Evolutionary conservation across 2,888 invertebrate species (phyloP).

Genomic region (Xiphydria camelus): DNA sequence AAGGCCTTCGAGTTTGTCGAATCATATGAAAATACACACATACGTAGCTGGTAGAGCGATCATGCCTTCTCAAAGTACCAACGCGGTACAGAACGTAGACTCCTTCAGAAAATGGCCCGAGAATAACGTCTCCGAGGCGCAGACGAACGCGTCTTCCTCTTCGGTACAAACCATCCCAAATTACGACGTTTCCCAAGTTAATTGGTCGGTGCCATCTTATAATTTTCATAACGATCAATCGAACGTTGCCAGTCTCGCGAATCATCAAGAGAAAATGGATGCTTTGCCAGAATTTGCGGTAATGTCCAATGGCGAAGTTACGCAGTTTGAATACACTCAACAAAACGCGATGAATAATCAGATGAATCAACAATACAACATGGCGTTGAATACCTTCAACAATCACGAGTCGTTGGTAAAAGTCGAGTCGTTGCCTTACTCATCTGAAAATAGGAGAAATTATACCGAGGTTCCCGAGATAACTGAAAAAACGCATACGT

Average conservation of each 20-base stretch:
- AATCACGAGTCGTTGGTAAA: slow-evolving; percentile 39
- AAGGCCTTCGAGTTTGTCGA: slow-evolving; percentile 59
- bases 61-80: slow-evolving; percentile 33
- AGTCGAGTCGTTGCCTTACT: slow-evolving; percentile 33
- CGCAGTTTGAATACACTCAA: slow-evolving; percentile 45
- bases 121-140: slow-evolving; percentile 29
- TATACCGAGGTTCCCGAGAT: slow-evolving; percentile 33
- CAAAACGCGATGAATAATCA: slow-evolving; percentile 31
- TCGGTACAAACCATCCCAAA: slow-evolving; percentile 36
- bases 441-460: slow-evolving; percentile 21
- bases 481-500: slow-evolving; percentile 46
- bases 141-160: slow-evolving; percentile 30
- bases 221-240: slow-evolving; percentile 39
- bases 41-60: slow-evolving; percentile 57
- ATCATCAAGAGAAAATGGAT: slow-evolving; percentile 39
- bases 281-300: slow-evolving; percentile 49
- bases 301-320: slow-evolving; percentile 48
- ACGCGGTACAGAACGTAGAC: slow-evolving; percentile 24
- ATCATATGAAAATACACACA: slow-evolving; percentile 61
- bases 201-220: slow-evolving; percentile 48
- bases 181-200: slow-evolving; percentile 43
- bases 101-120: slow-evolving; percentile 38
- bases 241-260: slow-evolving; percentile 23
- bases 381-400: slow-evolving; percentile 38
- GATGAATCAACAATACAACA: slow-evolving; percentile 38